Base-by-base conservation (phyloP, 2,113 vertebrate species). In the Hemibates koningsi region DNA sequence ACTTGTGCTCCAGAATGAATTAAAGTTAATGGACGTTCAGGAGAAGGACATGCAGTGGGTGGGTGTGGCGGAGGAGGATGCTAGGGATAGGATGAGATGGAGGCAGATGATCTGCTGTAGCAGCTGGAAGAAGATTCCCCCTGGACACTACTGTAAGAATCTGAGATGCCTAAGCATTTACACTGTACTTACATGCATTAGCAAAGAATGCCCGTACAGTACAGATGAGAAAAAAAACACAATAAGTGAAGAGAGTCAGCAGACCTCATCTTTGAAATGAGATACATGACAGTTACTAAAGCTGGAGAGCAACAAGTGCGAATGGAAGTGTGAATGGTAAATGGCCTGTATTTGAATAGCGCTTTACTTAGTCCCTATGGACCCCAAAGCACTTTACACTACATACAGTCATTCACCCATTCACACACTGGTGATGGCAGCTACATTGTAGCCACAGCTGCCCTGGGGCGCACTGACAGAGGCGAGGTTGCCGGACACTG, bases 391-490 rank as follows among this genome's bases (percentile, higher is more conserved):
- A 5, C 27, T 32, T 59, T 17, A 32, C 27, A 59, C 27, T 17
- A 17, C 14, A 2, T 59, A 0, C 14, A 32, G 56, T 32, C 56
- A 59, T 32, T 0, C 56, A 59, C 56, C 0, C 56, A 59, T 9
- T 59, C 56, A 9, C 56, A 59, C 56, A 59, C 27, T 6, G 27
- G 56, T 32, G 56, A 17, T 59, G 0, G 27, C 56, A 59, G 14
- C 5, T 59, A 59, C 27, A 0, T 16, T 59, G 3, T 59, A 59
- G 24, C 56, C 2, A 59, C 56, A 59, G 56, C 56, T 0, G 0
- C 56, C 0, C 7, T 59, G 56, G 27, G 56, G 56, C 0, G 0
- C 27, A 59, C 56, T 59, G 1, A 59, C 1, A 16, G 56, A 59
- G 56, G 13, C 0, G 1, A 57, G 56, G 56, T 0, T 53, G 41